These are phyloP conservation scores for Pterostichus niger DNA, from an alignment of 2,888 invertebrate genomes.

Conservation along the genomic window DNA sequence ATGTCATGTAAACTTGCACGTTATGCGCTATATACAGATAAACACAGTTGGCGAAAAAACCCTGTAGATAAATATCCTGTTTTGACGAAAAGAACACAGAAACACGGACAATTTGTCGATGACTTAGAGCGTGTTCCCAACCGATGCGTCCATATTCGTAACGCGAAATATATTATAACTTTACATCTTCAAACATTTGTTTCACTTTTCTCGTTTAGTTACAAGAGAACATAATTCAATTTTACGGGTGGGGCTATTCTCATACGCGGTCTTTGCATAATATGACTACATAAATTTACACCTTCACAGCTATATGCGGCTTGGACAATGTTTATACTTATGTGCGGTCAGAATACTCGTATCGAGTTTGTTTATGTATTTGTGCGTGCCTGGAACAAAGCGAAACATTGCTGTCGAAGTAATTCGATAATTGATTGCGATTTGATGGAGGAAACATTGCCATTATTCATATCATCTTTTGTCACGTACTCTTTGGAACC, in stretches of 20 bases:
- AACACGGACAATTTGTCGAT: constrained; percentile 25
- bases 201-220: constrained; percentile 48
- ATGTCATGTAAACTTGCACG: constrained; percentile 38
- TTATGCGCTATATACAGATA: constrained; percentile 45
- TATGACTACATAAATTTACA: constrained; percentile 39
- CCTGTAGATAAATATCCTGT: constrained; percentile 51
- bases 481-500: neutral
- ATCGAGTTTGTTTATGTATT: constrained; percentile 29
- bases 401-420: constrained; percentile 11
- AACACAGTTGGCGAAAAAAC: constrained; percentile 17
- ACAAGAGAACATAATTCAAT: constrained; percentile 48
- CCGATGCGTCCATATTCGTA: constrained; percentile 35
- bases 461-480: neutral
- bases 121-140: constrained; percentile 31
- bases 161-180: neutral
- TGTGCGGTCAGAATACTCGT: constrained; percentile 19
- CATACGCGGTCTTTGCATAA: constrained; percentile 11
- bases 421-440: constrained; percentile 4
- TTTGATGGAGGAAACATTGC: neutral
- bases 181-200: constrained; percentile 40
- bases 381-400: constrained; percentile 14
- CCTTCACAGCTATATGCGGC: constrained; percentile 31
- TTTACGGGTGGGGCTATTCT: constrained; percentile 33
- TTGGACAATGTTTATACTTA: constrained; percentile 51
- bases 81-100: constrained; percentile 34